These are phyloP conservation scores for Poecilia latipinna DNA, from an alignment of 2,113 vertebrate genomes.

Conservation along the genomic window DNA sequence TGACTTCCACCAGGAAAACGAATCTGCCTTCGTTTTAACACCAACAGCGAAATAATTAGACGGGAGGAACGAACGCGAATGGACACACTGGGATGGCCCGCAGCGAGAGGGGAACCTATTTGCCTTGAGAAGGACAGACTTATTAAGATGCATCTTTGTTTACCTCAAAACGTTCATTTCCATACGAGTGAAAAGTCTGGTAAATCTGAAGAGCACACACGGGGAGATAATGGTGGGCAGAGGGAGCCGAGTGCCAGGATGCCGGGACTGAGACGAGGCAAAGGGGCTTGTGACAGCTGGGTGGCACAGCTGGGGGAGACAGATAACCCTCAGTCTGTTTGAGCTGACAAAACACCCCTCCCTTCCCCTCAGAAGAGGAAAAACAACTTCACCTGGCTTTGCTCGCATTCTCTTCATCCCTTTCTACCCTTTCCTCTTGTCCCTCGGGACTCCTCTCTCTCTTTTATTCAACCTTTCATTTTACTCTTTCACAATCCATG, in stretches of 20 bases:
- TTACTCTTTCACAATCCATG: constrained; percentile 38
- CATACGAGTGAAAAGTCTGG: constrained; percentile 42
- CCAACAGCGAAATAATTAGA: constrained; percentile 22
- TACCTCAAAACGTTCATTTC: constrained; percentile 57
- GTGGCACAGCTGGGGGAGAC: constrained; percentile 71
- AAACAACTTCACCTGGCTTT: constrained; percentile 57
- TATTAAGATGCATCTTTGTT: constrained; percentile 11
- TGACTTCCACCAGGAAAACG: constrained; percentile 49
- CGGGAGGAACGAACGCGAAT: not conserved
- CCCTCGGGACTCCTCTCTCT: constrained; percentile 43
- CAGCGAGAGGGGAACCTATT: constrained; percentile 3
- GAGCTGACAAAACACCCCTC: constrained; percentile 64
- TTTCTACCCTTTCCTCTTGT: constrained; percentile 36
- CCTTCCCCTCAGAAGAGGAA: constrained; percentile 46
- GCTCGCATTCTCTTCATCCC: constrained; percentile 40
- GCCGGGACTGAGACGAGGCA: constrained; percentile 58
- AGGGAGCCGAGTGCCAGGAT: constrained; percentile 50
- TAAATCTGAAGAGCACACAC: constrained; percentile 45
- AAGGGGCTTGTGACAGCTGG: constrained; percentile 67
- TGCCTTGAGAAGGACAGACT: constrained; percentile 14
- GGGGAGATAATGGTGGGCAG: constrained; percentile 55
- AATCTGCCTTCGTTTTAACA: constrained; percentile 7
- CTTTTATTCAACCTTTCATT: constrained; percentile 57
- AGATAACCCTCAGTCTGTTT: constrained; percentile 72
- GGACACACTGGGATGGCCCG: not conserved